Evolutionary conservation across 2,797 vertebrate species (phyloP), one percentile per base, ranked within the genome.

Genomic region (Coccyzus lansbergi): DNA sequence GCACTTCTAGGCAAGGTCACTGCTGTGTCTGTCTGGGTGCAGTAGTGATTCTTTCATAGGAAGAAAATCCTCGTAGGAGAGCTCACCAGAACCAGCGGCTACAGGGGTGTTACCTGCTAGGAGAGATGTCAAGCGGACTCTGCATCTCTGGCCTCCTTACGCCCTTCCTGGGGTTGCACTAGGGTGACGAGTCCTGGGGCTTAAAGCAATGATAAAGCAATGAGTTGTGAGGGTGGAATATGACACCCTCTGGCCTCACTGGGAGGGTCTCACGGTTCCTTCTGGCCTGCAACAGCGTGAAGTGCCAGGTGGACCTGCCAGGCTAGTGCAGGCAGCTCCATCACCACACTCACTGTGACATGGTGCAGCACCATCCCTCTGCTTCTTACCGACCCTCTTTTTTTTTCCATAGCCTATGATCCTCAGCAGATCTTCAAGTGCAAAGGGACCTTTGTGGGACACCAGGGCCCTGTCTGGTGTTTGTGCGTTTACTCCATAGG

Each of bases 351-450:
- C 36, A 10, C 20, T 0, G 0, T 33, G 48, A 31, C 7, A 1
- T 11, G 72, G 40, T 3, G 0, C 55, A 62, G 72, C 34, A 26
- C 21, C 44, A 2, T 53, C n/a, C 38, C 51, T 24, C 51, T 55
- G 28, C 19, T 59, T 71, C 89, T 92, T 51, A 38, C 53, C 53
- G 67, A 70, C 22, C 34, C 16, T 92, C 52, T 92, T 34, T 25
- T 92, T 34, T 25, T 86, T 65, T 49, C 97, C 55, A 24, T 93
- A 99, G 99, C 99, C 18, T 99, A 99, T 4, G 99, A 99, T 93
- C 99, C 99, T 15, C 99, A 99, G 98, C 99, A 99, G 97, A 99
- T 99, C 98, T 99, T 99, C 97, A 99, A 99, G 97, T 99, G 99
- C 96, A 99, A 99, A 96, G 99, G 99, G 28, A 99, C 99, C 12